Conservation (phyloP, 2,797 vertebrate species). For the Dermochelys coriacea region DNA sequence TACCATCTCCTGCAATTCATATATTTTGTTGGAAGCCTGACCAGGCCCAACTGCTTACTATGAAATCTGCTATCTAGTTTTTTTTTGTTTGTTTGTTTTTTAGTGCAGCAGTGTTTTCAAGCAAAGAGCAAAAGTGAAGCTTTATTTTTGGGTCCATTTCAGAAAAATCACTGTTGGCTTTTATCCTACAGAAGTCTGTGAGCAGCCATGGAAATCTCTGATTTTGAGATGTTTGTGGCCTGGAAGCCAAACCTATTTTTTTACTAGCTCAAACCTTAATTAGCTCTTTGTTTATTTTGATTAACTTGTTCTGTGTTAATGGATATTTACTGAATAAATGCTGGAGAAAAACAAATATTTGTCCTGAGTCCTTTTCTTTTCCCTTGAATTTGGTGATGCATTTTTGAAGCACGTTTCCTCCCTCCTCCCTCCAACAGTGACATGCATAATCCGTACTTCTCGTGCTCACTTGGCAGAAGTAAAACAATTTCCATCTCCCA, state of each 20-base stretch:
- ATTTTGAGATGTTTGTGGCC: not conserved
- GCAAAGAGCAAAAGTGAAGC: fast-evolving
- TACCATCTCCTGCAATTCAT: not conserved
- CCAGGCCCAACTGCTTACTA: not conserved
- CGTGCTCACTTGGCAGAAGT: conserved; percentile 25
- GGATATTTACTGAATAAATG: not conserved
- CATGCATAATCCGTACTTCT: conserved; percentile 8
- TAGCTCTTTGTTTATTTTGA: not conserved
- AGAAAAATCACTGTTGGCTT: not conserved
- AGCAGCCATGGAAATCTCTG: not conserved
- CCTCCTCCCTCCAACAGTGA: not conserved
- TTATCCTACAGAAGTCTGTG: fast-evolving
- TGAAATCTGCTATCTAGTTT: too few species aligned
- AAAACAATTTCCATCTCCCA: conserved; percentile 44
- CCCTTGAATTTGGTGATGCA: not conserved
- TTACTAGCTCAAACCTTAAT: not conserved
- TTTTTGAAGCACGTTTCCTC: conserved; percentile 21
- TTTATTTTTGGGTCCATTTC: not conserved
- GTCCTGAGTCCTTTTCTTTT: not conserved
- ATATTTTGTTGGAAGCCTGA: fast-evolving
- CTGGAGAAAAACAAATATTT: not conserved
- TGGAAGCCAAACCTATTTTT: not conserved
- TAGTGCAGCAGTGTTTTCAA: fast-evolving
- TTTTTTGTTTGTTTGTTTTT: not conserved
- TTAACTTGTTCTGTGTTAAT: not conserved